A percentile compares a stretch with the other conserved stretches of the same genome.
Conservation (phyloP, 2,888 invertebrate species). For the Rotaria sp. region DNA sequence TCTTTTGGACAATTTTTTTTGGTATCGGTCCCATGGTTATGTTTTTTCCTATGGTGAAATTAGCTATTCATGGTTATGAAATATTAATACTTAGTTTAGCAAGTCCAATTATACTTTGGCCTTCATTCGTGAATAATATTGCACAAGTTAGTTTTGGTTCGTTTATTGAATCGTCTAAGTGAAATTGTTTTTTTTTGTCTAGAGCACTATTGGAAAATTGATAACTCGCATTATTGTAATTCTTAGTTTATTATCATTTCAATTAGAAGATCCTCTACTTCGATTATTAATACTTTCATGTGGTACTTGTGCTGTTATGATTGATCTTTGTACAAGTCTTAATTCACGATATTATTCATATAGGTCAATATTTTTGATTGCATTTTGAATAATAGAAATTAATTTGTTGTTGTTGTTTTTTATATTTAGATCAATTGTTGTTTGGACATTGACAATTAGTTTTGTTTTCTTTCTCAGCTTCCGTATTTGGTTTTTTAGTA, state of each 20-base stretch:
- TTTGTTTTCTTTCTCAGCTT: not conserved
- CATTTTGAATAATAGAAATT: no score
- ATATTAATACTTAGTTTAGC: conserved; percentile 44
- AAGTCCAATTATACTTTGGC: not conserved
- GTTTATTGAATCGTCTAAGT: not conserved
- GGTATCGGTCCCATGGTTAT: conserved; percentile 55
- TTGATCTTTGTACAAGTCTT: conserved; percentile 27
- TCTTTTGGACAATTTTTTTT: conserved; percentile 55
- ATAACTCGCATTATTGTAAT: conserved; percentile 41
- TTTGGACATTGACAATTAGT: conserved; percentile 13
- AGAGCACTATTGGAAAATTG: not conserved
- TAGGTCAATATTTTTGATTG: not conserved
- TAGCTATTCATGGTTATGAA: conserved; percentile 56
- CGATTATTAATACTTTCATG: conserved; percentile 1
- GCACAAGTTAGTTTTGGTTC: not conserved
- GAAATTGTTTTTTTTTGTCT: conserved; percentile 40
- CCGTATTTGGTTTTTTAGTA: not conserved
- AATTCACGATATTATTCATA: not conserved
- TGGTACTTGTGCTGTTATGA: conserved; percentile 1
- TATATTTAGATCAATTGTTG: conserved; percentile 12
- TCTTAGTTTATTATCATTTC: conserved; percentile 50
- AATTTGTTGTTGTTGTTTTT: no score
- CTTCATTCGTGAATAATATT: not conserved
- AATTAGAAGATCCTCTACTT: conserved; percentile 41
- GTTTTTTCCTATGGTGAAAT: conserved; percentile 56